phyloP scores from a whole-genome alignment of 2,113 vertebrate genomes.

The Acanthochromis polyacanthus region DNA sequence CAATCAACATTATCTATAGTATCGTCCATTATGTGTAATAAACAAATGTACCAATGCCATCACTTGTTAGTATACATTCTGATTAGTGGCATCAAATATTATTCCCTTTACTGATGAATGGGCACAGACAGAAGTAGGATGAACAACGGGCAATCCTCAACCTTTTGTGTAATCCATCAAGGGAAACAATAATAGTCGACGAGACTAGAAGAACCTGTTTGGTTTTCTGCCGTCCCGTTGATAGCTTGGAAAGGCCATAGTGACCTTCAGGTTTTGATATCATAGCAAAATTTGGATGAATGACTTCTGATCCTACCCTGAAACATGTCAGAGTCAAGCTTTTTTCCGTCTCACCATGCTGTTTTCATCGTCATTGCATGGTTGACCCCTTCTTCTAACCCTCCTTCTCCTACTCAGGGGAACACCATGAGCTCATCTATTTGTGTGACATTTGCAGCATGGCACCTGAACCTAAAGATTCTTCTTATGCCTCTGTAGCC shows the following conservation, averaged over 20 bases:
- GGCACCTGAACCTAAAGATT: constrained; percentile 58
- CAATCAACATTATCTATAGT: not conserved
- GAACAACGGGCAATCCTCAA: not conserved
- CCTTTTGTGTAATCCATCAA: not conserved
- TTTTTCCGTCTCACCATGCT: constrained; percentile 3
- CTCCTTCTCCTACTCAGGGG: constrained; percentile 33
- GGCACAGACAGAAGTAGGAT: not conserved
- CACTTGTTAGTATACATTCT: not conserved
- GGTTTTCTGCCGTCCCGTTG: constrained; percentile 1
- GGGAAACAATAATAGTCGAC: not conserved
- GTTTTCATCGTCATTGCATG: constrained; percentile 55
- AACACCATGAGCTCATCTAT: constrained; percentile 60
- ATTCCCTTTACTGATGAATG: not conserved
- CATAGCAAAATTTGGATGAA: constrained; percentile 49
- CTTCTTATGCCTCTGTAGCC: constrained; percentile 22
- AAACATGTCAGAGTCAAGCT: constrained; percentile 32
- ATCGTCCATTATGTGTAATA: not conserved
- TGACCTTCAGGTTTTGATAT: constrained; percentile 51
- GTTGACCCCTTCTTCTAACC: constrained; percentile 51
- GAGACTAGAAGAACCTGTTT: not conserved
- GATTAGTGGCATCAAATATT: not conserved
- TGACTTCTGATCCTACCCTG: constrained; percentile 53
- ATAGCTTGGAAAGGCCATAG: constrained; percentile 19
- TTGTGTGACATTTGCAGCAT: constrained; percentile 70
- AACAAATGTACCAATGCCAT: not conserved